Conservation (phyloP, 2,797 vertebrate genomes). For the Alfaro cultratus region DNA sequence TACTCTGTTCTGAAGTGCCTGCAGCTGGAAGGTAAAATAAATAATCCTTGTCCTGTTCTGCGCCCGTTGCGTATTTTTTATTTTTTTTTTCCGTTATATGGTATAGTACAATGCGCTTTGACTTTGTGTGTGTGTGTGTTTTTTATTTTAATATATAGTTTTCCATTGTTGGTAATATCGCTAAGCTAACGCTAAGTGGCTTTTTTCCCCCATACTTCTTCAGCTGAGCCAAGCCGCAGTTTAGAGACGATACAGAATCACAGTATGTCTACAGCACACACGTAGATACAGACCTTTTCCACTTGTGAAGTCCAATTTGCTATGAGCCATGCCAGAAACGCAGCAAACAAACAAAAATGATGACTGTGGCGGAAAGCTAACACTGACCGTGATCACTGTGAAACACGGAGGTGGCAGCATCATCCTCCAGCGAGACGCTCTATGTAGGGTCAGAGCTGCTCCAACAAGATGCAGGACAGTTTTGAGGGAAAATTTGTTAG, state of each 20-base stretch:
- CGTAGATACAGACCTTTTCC: background rate
- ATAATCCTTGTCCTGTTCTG: background rate
- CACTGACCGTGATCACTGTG: background rate
- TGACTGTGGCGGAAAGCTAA: background rate
- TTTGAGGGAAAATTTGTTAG: background rate
- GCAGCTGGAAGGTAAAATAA: conserved; percentile 6
- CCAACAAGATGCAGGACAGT: background rate
- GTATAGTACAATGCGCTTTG: background rate
- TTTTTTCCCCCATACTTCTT: background rate
- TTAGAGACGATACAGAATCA: background rate
- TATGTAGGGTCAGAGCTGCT: background rate
- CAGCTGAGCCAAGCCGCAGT: background rate
- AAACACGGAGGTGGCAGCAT: background rate
- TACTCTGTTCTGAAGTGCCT: conserved; percentile 42
- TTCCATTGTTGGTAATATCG: background rate
- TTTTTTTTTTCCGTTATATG: background rate
- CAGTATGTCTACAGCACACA: background rate
- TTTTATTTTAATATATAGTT: no score
- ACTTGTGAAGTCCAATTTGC: background rate
- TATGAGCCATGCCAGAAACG: background rate
- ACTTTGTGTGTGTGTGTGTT: background rate
- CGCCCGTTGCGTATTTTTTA: background rate
- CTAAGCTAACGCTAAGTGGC: background rate
- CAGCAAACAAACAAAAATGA: background rate
- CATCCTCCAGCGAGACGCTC: background rate